Conservation (phyloP, 2,888 invertebrate genomes). For the Leucoma salicis region DNA sequence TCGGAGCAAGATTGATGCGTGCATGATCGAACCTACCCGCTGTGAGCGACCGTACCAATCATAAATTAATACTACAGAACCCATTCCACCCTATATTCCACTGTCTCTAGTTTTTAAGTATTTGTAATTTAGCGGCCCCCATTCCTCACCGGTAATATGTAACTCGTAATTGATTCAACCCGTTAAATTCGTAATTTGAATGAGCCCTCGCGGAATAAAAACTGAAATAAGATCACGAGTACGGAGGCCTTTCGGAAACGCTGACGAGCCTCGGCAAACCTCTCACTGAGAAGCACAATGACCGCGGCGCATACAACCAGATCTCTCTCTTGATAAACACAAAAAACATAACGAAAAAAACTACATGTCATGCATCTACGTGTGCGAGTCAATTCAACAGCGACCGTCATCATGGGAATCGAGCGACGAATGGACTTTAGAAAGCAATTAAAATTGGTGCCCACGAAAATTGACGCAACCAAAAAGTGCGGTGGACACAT, state of each 20-base stretch:
- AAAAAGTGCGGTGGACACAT: conserved; percentile 68
- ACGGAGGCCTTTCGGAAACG: conserved; percentile 48
- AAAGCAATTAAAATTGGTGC: conserved; percentile 79
- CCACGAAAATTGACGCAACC: conserved; percentile 53
- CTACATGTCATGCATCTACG: conserved; percentile 81
- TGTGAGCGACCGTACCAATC: conserved; percentile 56
- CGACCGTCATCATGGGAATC: conserved; percentile 80
- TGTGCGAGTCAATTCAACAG: conserved; percentile 79
- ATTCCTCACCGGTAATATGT: conserved; percentile 57
- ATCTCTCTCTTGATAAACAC: conserved; percentile 76
- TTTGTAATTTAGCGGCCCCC: conserved; percentile 23
- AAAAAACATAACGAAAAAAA: conserved; percentile 67
- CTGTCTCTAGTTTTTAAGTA: too few species aligned
- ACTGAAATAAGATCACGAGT: conserved; percentile 73
- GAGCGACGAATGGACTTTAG: conserved; percentile 74
- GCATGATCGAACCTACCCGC: conserved; percentile 68
- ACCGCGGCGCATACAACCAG: conserved; percentile 70
- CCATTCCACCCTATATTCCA: conserved; percentile 65
- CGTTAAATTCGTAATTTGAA: conserved; percentile 77
- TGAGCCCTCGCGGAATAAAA: conserved; percentile 67
- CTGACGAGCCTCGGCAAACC: conserved; percentile 39
- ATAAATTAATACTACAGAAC: conserved; percentile 79
- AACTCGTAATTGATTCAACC: conserved; percentile 74
- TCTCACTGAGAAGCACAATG: conserved; percentile 70
- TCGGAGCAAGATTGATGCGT: conserved; percentile 73